These are phyloP conservation scores for Isurus oxyrinchus DNA, from an alignment of 2,113 vertebrate species.

Conservation along the genomic window DNA sequence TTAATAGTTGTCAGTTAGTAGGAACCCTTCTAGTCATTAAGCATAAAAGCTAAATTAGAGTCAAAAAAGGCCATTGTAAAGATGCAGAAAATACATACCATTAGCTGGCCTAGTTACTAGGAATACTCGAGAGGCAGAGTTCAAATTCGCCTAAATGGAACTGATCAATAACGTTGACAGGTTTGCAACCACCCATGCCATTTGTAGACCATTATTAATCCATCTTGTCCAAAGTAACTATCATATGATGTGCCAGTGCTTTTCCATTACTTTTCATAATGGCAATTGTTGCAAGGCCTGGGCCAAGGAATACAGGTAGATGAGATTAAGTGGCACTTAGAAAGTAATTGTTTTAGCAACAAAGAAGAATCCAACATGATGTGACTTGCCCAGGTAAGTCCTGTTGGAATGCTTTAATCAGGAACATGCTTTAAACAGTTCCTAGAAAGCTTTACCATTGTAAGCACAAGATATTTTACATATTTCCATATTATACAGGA, in stretches of 20 bases:
- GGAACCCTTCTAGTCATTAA: not conserved
- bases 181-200: not conserved
- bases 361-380: not conserved
- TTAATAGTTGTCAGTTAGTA: not conserved
- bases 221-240: not conserved
- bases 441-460: not conserved
- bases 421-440: not conserved
- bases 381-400: not conserved
- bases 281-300: not conserved
- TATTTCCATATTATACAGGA: not conserved
- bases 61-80: not conserved
- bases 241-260: not conserved
- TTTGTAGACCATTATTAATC: not conserved
- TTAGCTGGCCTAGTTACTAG: not conserved
- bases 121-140: not conserved
- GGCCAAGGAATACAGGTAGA: not conserved
- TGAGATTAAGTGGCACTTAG: not conserved
- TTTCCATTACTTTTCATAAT: not conserved
- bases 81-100: not conserved
- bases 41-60: not conserved
- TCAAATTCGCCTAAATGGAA: not conserved
- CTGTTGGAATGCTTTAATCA: not conserved
- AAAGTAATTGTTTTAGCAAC: not conserved
- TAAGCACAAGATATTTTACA: not conserved
- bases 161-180: not conserved